Evolutionary conservation across 2,113 vertebrate species (phyloP), one percentile per base, ranked within the genome.

Genomic region (Ariopsis seemanni): DNA sequence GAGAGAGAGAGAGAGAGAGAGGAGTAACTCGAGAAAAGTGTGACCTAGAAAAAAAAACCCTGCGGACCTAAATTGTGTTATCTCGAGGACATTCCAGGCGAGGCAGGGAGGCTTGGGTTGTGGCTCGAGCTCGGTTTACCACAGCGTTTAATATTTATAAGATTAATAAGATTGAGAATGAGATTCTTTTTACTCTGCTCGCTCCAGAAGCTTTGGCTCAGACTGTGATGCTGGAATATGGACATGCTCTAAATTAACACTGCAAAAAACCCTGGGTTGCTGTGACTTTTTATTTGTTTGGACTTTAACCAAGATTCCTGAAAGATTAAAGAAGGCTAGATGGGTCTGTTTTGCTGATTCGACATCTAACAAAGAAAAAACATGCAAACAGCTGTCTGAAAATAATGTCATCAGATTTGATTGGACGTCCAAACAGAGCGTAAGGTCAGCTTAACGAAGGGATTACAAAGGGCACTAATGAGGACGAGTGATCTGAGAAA

Each of bases 31-130:
- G 63, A 84, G 79, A 71, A 10, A 88, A 88, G 84, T 83, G 79
- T 84, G 85, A 88, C 85, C 85, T 90, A 57, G n/a, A 52, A 30
- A 80, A 58, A 55, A 58, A 80, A 80, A 30, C 4, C 77, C n/a
- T 62, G 80, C 77, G 60, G 52, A 85, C 74, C 83, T 67, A 79
- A 88, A 87, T 57, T 74, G 78, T 72, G 88, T 83, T 87, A 84
- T 92, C 85, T 91, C 90, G 91, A 93, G 91, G 84, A 89, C 89
- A 85, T 87, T 87, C 89, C 89, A 87, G 69, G 78, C 82, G n/a
- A 57, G 69, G 34, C 75, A 53, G 52, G 80, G 75, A 81, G 82
- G 82, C 88, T 83, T 53, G 50, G 78, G 84, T 86, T 63, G 71
- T 62, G 30, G 17, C 82, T 88, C 27, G 8, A 74, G 88, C 85